Evolutionary conservation across 2,113 vertebrate species (phyloP).

Genomic region (Girardinichthys multiradiatus): DNA sequence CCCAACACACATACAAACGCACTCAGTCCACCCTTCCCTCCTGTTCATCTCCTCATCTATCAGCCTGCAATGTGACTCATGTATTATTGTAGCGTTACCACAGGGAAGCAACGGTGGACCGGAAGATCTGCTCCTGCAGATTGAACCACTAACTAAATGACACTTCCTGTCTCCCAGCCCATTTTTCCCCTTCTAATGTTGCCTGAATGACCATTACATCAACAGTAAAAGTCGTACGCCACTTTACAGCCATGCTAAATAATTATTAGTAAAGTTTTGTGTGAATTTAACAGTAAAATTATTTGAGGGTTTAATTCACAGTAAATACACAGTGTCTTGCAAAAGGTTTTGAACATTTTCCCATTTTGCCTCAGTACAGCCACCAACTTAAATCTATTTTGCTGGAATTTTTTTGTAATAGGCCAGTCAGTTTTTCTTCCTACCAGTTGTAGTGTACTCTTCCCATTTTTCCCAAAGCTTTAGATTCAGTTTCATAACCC

Average conservation of each 20-base stretch:
- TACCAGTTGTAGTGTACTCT: too few relatives aligned
- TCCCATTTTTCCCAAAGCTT: too few relatives aligned
- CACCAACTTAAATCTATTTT: neutral
- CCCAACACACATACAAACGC: neutral
- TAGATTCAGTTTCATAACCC: too few relatives aligned
- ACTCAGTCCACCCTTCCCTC: slow-evolving; percentile 48
- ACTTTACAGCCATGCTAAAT: slow-evolving; percentile 1
- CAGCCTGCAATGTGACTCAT: slow-evolving; percentile 64
- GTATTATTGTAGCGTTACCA: slow-evolving; percentile 80
- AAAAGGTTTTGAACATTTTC: too few relatives aligned
- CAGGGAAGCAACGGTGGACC: slow-evolving; percentile 70
- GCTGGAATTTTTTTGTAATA: neutral
- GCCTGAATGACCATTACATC: slow-evolving; percentile 41
- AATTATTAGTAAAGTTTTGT: neutral
- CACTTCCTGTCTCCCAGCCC: slow-evolving; percentile 69
- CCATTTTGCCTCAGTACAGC: too few relatives aligned
- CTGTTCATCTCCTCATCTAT: slow-evolving; percentile 64
- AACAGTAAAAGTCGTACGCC: slow-evolving; percentile 28
- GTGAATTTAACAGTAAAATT: neutral
- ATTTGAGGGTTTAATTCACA: neutral
- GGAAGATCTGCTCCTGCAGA: slow-evolving; percentile 86
- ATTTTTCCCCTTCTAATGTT: slow-evolving; percentile 37
- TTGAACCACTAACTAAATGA: slow-evolving; percentile 77
- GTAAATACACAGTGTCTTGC: neutral
- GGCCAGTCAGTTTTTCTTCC: neutral